Evolutionary conservation across 2,888 invertebrate species (phyloP), one percentile per base, ranked within the genome.

Genomic region (Agrotis puta): DNA sequence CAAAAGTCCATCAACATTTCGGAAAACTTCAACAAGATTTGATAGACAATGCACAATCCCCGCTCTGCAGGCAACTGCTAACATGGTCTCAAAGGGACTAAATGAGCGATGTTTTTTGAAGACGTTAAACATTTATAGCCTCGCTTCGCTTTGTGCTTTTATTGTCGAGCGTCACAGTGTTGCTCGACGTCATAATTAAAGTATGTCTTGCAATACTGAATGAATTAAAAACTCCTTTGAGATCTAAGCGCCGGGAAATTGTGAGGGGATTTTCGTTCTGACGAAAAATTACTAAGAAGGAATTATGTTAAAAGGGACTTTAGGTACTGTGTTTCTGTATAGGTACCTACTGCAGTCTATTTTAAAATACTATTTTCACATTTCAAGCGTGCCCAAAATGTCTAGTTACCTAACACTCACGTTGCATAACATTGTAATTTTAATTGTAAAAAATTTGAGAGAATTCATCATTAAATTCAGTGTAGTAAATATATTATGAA

Each of bases 41-140:
- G 76, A 74, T 59, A 71, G 64, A 80, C 73, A 82, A 77, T 77
- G 70, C 80, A 73, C 77, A 65, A 48, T 68, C 51, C 50, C 66
- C 54, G 33, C 54, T 65, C 58, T 56, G 66, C 65, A 39, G 64
- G 64, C 56, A 58, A 75, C 70, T 64, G 61, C 56, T 64, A 79
- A 79, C 67, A 22, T 50, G 61, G 61, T 85, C 84, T 85, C 90
- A 91, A 90, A 91, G 91, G 88, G 89, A 89, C 89, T 89, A 90
- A 92, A 90, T 89, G 91, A 90, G 90, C 88, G 86, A 80, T 88
- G 91, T 92, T 93, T 93, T 88, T 90, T 89, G 90, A 93, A 91
- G 92, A 92, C 92, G 90, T 94, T 94, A 94, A 95, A 94, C 93
- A 94, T 94, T 92, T 94, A 95, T 91, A 87, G 88, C 78, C 82